Base-by-base conservation (phyloP, 92 coral and sea anemone genomes). In the Porites rus region DNA sequence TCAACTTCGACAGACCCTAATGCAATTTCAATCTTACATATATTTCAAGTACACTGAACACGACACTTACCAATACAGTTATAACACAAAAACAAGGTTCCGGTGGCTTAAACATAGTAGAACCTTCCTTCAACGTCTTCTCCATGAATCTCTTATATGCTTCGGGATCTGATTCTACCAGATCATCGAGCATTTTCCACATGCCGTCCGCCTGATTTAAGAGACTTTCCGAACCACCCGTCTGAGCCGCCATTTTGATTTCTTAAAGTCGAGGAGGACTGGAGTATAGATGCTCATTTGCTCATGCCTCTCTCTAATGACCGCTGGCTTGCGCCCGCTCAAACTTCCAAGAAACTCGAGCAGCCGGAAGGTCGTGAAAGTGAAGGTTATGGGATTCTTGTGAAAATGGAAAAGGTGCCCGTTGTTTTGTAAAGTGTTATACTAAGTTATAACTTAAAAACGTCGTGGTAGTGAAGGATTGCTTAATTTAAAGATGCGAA, bases 141-240 rank as follows among this genome's bases (percentile, higher is more conserved):
- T 92, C 97, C 70, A 96, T 95, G 20, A 96, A 88, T 67, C 83
- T 90, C 79, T 90, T 93, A 85, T 96, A 96, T 9, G 91, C 97
- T 43, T 93, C 95, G 18, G 99, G 99, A 71, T 96, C 90, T 74
- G 91, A 87, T 24, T 96, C 99, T 3, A 98, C 95, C 81, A 96
- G 74, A 78, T 96, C 99, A 69, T 95, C 98, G 7, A 96, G 92
- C 91, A 96, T 96, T 82, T 93, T 91, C 99, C 99, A 96, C 77
- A 96, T 90, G 86, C 90, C 91, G 77, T 96, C 93, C 13, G 99
- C 99, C 84, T 96, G 99, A 43, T 88, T 69, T 31, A 91, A 69
- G 1, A 96, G 74, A 6, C 68, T 31, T 1, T 89, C 94, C 50
- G 96, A 65, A 17, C 54, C 46, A 38, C 46, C 91, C 90, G 76